A percentile compares a stretch with the other conserved stretches of the same genome.
Conservation (phyloP, 2,888 invertebrate genomes). For the Netelia inedita region DNA sequence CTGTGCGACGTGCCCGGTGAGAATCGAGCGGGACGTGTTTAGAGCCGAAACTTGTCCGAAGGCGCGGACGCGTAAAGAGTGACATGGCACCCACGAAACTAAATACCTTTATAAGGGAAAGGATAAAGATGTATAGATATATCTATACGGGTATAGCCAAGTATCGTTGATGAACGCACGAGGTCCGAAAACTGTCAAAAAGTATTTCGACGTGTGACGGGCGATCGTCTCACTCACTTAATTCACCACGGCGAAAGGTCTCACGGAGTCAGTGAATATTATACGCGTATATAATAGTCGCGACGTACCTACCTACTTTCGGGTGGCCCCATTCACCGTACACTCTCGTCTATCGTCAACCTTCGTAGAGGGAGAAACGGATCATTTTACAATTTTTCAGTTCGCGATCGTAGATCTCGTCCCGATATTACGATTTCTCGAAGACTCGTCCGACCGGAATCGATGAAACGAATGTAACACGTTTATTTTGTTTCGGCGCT, state of each 20-base stretch:
- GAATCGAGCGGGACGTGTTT: slow-evolving; percentile 79
- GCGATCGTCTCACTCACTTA: slow-evolving; percentile 79
- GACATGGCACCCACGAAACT: slow-evolving; percentile 84
- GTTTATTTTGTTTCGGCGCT: no score
- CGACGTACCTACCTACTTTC: slow-evolving; percentile 68
- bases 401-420: slow-evolving; percentile 25
- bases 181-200: slow-evolving; percentile 79
- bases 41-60: slow-evolving; percentile 81
- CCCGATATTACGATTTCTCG: slow-evolving; percentile 24
- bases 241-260: slow-evolving; percentile 74
- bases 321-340: slow-evolving; percentile 72
- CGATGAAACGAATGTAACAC: neutral
- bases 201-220: slow-evolving; percentile 73
- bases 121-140: slow-evolving; percentile 42
- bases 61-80: slow-evolving; percentile 84
- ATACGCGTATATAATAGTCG: slow-evolving; percentile 2
- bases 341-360: slow-evolving; percentile 32
- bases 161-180: slow-evolving; percentile 4
- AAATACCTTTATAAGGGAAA: slow-evolving; percentile 77
- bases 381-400: slow-evolving; percentile 64
- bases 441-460: slow-evolving; percentile 1
- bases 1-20: slow-evolving; percentile 78
- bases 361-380: slow-evolving; percentile 52
- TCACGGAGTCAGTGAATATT: slow-evolving; percentile 57
- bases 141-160: slow-evolving; percentile 20